Evolutionary conservation across 2,888 invertebrate species (phyloP).

Genomic region (Argynnis bischoffii): DNA sequence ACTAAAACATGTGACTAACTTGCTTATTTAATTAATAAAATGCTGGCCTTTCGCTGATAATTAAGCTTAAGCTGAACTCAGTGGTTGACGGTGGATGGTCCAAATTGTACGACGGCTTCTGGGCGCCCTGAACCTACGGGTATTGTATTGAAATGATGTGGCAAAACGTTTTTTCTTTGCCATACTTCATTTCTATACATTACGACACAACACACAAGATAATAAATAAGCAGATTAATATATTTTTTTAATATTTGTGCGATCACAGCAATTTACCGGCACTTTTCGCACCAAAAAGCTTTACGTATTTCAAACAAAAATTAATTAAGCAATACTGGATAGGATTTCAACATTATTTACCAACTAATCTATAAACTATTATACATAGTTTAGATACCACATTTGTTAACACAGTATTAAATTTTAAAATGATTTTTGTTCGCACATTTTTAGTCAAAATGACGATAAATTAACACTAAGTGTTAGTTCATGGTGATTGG

Average conservation of each 20-base stretch:
- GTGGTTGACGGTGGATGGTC: constrained; percentile 65
- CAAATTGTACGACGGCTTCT: constrained; percentile 58
- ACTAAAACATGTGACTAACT: constrained; percentile 8
- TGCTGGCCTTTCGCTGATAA: constrained; percentile 21
- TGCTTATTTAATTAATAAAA: neutral
- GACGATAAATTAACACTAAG: constrained; percentile 32
- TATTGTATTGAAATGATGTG: constrained; percentile 39
- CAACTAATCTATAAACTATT: neutral
- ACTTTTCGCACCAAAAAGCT: constrained; percentile 27
- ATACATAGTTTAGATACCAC: neutral
- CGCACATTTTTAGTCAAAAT: constrained; percentile 19
- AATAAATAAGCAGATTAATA: constrained; percentile 10
- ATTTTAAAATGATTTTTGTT: constrained; percentile 12
- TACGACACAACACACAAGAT: constrained; percentile 31
- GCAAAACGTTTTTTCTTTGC: constrained; percentile 5
- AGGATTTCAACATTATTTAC: too few relatives aligned
- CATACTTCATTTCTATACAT: neutral
- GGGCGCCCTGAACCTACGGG: constrained; percentile 67
- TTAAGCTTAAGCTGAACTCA: constrained; percentile 49
- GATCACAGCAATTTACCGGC: constrained; percentile 28
- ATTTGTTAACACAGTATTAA: constrained; percentile 11
- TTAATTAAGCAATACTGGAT: neutral
- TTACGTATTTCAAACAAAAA: constrained; percentile 34
- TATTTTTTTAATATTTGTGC: constrained; percentile 11
- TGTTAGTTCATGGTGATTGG: constrained; percentile 56